Evolutionary conservation across 1,140 invertebrate species (phyloP).

Genomic region (Chrysoperla carnea): DNA sequence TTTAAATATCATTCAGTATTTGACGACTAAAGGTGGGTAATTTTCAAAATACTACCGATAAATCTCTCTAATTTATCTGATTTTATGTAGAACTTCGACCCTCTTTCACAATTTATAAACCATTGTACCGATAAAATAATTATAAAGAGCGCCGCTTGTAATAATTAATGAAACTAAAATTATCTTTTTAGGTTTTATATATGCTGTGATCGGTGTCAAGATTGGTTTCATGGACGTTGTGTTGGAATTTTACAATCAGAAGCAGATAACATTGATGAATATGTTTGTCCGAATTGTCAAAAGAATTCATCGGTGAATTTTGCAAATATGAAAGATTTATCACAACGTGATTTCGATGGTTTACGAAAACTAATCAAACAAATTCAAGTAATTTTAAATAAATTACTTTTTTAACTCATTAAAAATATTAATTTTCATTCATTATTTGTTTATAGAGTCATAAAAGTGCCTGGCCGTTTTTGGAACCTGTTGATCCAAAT

Average conservation of each 20-base stretch:
- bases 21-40: no score
- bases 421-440: conserved; percentile 2
- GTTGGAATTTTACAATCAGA: conserved; percentile 90
- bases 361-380: conserved; percentile 75
- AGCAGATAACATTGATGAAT: conserved; percentile 88
- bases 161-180: neutral
- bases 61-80: no score
- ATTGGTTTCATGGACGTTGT: conserved; percentile 97
- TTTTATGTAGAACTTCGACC: no score
- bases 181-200: conserved; percentile 70
- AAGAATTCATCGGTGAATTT: conserved; percentile 72
- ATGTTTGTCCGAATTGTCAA: conserved; percentile 91
- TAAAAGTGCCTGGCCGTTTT: conserved; percentile 93
- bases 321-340: conserved; percentile 77
- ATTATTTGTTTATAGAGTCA: conserved; percentile 37
- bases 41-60: no score
- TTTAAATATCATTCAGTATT: no score
- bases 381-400: conserved; percentile 47
- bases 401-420: conserved; percentile 3
- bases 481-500: conserved; percentile 86
- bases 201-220: conserved; percentile 93
- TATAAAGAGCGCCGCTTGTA: no score
- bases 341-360: conserved; percentile 63
- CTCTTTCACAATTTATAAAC: no score
- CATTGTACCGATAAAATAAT: no score